Evolutionary conservation across 2,113 vertebrate species (phyloP).

Genomic region (Malurus cyaneus): DNA sequence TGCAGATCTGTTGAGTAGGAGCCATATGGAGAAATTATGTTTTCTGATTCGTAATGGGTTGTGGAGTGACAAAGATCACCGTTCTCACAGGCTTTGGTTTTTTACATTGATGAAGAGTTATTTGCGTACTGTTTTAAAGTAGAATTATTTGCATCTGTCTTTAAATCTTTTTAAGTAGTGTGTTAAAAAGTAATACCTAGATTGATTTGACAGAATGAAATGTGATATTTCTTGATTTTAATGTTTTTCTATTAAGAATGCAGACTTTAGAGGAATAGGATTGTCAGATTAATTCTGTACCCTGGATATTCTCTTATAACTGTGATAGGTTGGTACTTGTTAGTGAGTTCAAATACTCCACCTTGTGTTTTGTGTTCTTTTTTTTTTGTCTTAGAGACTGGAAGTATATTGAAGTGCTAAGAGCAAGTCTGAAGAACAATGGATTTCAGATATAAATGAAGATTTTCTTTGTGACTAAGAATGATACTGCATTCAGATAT

Average conservation of each 20-base stretch:
- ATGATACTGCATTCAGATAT: not conserved
- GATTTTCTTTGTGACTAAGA: not conserved
- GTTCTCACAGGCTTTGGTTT: not conserved
- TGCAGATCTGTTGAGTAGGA: not conserved
- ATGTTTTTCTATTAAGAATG: not conserved
- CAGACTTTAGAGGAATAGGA: not conserved
- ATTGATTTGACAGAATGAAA: not conserved
- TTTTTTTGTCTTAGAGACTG: conserved; percentile 9
- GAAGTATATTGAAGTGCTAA: not conserved
- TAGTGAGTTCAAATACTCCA: not conserved
- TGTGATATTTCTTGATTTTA: not conserved
- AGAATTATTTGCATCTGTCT: not conserved
- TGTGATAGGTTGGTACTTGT: not conserved
- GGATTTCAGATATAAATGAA: not conserved
- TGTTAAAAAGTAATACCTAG: not conserved
- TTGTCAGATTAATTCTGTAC: not conserved
- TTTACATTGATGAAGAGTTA: not conserved
- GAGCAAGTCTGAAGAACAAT: not conserved
- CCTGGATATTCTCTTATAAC: not conserved
- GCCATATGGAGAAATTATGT: not conserved
- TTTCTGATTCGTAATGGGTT: not conserved
- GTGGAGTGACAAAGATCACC: not conserved
- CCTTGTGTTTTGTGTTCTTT: not conserved
- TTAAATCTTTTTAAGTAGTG: not conserved
- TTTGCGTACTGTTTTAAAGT: not conserved